Base-by-base conservation (phyloP, 2,113 vertebrate species). In the Neolamprologus devosi region DNA sequence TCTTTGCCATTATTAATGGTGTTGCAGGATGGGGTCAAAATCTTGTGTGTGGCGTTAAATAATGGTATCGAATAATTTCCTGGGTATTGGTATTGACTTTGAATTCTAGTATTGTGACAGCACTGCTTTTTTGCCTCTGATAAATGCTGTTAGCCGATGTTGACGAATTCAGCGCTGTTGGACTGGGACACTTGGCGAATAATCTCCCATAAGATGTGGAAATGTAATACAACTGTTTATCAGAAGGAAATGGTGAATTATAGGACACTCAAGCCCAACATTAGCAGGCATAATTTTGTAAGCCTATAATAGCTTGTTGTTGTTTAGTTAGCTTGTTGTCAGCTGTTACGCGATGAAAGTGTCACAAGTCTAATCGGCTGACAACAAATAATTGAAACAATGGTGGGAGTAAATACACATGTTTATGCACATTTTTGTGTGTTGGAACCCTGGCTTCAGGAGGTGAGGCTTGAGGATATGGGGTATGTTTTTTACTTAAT, bases 161-260 rank as follows among this genome's bases (percentile, higher is more conserved):
- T n/a, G 30, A 35, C 1, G 3, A 63, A 35, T 63, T 35, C 30
- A 63, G 30, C 1, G 3, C 30, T 63, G 58, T n/a, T 63, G 58
- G 4, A 35, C 4, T 63, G 30, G 30, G 58, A 35, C 17, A 63
- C 58, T 35, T 63, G 3, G 58, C 0, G 1, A 0, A n/a, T 65
- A 65, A 35, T 65, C 30, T 65, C 30, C 17, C 30, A n/a, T 65
- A 35, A 65, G 30, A 65, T 65, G 30, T 65, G 60, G 33, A 65
- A 65, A 1, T 65, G 60, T 65, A 37, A 65, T 65, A 37, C 4
- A 37, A 65, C 33, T 3, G 19, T 65, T 65, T 65, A 65, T 65
- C 19, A 65, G 60, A 0, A 65, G 60, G 33, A 37, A 65, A 0
- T n/a, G 19, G 60, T 65, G 6, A 65, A 65, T 13, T 37, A 65